Conservation (phyloP, 2,797 vertebrate genomes). For the Eutrigla gurnardus region DNA sequence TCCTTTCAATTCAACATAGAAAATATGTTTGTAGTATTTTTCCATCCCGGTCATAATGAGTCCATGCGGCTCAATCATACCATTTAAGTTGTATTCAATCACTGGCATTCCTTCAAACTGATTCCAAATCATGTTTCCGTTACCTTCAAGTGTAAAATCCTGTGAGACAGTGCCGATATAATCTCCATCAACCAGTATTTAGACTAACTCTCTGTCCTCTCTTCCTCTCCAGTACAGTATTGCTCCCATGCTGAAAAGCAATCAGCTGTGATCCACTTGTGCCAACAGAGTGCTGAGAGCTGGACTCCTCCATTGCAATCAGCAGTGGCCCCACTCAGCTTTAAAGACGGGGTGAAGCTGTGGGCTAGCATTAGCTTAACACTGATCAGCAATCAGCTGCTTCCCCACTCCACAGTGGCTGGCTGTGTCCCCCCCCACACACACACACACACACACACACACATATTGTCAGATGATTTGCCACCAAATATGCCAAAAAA, state of each 20-base stretch:
- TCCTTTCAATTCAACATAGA: too few relatives aligned
- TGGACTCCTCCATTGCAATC: slow-evolving; percentile 67
- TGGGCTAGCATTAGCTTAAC: slow-evolving; percentile 48
- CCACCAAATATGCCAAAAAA: not conserved
- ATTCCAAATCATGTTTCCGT: too few relatives aligned
- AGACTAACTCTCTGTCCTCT: not conserved
- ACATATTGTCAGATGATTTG: not conserved
- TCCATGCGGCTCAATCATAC: too few relatives aligned
- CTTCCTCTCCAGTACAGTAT: not conserved
- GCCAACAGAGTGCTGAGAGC: slow-evolving; percentile 36
- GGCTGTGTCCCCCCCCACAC: slow-evolving; percentile 6
- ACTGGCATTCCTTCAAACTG: too few relatives aligned
- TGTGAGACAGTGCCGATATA: not conserved
- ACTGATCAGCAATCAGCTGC: slow-evolving; percentile 57
- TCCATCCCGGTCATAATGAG: too few relatives aligned
- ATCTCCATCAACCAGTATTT: not conserved
- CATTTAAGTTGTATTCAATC: too few relatives aligned
- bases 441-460: not conserved
- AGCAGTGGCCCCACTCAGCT: slow-evolving; percentile 57
- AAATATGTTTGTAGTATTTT: too few relatives aligned
- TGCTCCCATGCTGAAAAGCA: slow-evolving; percentile 14
- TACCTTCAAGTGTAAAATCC: not conserved
- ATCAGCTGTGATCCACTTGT: slow-evolving; percentile 35
- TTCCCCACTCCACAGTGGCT: slow-evolving; percentile 31
- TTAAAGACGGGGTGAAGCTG: slow-evolving; percentile 51